These are phyloP conservation scores for Capitulum mitella DNA, from an alignment of 2,888 invertebrate species.

Conservation along the genomic window DNA sequence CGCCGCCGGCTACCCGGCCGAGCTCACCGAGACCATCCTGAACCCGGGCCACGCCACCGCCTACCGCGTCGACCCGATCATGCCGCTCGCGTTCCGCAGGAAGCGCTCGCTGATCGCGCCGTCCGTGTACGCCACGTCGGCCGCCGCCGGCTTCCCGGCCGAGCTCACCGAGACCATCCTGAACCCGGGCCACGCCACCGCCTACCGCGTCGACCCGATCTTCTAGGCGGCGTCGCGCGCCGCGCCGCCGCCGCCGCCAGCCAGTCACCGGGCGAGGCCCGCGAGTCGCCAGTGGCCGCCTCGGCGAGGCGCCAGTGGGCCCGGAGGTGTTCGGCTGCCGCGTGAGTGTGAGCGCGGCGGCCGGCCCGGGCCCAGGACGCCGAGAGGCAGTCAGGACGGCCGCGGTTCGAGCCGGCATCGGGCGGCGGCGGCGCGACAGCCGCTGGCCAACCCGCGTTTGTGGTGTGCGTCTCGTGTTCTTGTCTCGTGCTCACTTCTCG, in stretches of 20 bases:
- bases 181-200: constrained; percentile 79
- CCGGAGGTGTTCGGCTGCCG: background rate
- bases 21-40: constrained; percentile 79
- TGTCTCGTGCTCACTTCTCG: no score
- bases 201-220: constrained; percentile 57
- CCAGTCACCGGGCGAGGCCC: background rate
- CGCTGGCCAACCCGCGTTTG: no score
- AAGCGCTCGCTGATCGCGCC: constrained; percentile 56
- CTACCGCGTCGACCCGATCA: background rate
- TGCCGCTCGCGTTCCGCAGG: constrained; percentile 80
- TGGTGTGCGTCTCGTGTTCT: no score
- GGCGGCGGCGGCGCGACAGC: no score
- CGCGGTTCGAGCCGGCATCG: background rate
- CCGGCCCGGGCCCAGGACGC: background rate
- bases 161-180: constrained; percentile 84
- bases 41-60: constrained; percentile 60
- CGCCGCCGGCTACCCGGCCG: constrained; percentile 71
- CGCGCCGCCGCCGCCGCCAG: background rate
- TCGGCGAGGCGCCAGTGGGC: background rate
- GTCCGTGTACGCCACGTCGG: constrained; percentile 48
- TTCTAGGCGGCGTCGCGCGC: background rate
- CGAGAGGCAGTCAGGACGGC: background rate
- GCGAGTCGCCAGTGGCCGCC: background rate
- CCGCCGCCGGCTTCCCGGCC: constrained; percentile 66
- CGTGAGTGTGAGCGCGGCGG: background rate